These are phyloP conservation scores for Sceloporus undulatus DNA, from an alignment of 2,113 vertebrate species.

Conservation along the genomic window DNA sequence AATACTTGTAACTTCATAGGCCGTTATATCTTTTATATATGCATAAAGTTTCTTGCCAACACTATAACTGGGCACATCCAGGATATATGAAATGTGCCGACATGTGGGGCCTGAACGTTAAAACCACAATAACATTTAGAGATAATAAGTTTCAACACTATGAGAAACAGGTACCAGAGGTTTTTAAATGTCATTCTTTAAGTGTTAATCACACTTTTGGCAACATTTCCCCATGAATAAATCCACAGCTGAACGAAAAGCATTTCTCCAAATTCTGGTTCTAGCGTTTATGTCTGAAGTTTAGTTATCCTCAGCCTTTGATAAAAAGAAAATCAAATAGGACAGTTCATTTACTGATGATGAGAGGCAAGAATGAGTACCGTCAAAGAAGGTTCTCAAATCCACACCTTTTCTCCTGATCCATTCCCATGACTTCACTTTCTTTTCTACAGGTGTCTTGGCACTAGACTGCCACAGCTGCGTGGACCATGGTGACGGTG, in stretches of 20 bases:
- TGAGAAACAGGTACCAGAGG: background rate
- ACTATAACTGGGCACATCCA: background rate
- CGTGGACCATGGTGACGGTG: constrained; percentile 63
- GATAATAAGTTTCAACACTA: background rate
- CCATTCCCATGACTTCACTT: too few species aligned
- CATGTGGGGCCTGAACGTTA: too few species aligned
- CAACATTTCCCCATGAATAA: background rate
- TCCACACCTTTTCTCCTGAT: background rate
- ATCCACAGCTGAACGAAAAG: background rate
- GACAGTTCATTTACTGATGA: background rate
- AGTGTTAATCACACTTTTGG: background rate
- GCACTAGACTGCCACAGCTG: constrained; percentile 74
- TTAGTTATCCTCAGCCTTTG: background rate
- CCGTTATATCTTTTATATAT: too few species aligned
- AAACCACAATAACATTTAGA: background rate
- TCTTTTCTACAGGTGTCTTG: constrained; percentile 46
- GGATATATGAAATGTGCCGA: background rate
- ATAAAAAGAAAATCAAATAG: background rate
- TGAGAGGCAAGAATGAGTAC: background rate
- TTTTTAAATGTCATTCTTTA: background rate
- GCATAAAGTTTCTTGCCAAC: background rate
- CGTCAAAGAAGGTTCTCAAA: background rate
- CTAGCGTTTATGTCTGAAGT: background rate
- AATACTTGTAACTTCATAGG: too few species aligned
- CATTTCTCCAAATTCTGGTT: background rate